A percentile compares a stretch with the other conserved stretches of the same genome.
Conservation (phyloP, 2,113 vertebrate species). For the Takifugu flavidus region DNA sequence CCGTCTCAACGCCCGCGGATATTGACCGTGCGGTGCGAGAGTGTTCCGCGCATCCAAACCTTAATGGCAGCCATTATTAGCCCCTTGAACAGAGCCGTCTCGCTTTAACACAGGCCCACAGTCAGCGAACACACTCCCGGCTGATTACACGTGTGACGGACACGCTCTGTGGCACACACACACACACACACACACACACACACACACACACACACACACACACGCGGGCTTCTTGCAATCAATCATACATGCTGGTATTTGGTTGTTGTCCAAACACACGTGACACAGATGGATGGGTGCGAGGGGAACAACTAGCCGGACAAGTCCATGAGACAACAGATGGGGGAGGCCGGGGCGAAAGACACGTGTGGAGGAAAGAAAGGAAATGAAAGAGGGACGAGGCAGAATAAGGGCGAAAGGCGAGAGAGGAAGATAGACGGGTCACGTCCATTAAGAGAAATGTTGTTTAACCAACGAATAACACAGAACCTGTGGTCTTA, state of each 20-base stretch:
- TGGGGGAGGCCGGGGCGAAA: conserved; percentile 20
- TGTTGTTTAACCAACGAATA: conserved; percentile 48
- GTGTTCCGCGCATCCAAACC: conserved; percentile 19
- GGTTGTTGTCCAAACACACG: conserved; percentile 12
- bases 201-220: too few species aligned
- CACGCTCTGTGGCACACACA: conserved; percentile 27
- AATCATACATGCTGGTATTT: conserved; percentile 31
- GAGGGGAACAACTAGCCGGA: conserved; percentile 27
- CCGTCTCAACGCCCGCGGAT: conserved; percentile 17
- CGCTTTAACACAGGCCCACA: conserved; percentile 10
- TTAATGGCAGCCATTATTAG: conserved; percentile 51
- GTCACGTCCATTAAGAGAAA: conserved; percentile 45
- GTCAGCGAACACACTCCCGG: conserved; percentile 9
- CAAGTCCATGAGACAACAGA: conserved; percentile 36
- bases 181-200: too few species aligned
- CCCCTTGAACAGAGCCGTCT: conserved; percentile 49
- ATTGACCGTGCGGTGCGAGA: conserved; percentile 31
- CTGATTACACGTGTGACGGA: conserved; percentile 1
- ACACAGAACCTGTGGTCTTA: conserved; percentile 41
- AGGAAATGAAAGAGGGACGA: neutral
- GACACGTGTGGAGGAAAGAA: neutral
- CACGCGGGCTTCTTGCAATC: conserved; percentile 24
- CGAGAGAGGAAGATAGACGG: conserved; percentile 25
- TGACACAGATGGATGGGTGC: conserved; percentile 39
- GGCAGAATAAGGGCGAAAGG: conserved; percentile 19